Conservation (phyloP, 2,888 invertebrate species). For the Sarcophaga carnaria region DNA sequence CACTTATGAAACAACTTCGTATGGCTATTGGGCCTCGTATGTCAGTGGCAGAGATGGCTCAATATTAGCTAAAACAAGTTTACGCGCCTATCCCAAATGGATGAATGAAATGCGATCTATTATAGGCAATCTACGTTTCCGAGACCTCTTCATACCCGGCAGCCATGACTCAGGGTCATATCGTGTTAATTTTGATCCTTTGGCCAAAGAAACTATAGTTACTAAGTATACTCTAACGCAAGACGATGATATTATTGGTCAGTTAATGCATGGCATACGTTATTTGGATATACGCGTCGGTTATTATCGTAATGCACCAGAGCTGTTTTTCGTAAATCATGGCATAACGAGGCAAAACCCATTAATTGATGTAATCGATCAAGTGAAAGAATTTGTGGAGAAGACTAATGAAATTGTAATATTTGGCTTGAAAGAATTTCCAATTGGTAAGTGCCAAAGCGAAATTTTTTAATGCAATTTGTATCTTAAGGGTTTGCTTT, state of each 20-base stretch:
- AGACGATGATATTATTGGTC: conserved; percentile 84
- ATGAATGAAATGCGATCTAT: conserved; percentile 83
- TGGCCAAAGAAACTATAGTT: conserved; percentile 80
- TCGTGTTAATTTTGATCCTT: conserved; percentile 79
- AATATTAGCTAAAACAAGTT: conserved; percentile 81
- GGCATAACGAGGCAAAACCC: conserved; percentile 83
- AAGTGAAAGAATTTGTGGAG: conserved; percentile 83
- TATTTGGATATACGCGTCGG: conserved; percentile 85
- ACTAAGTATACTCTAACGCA: conserved; percentile 83
- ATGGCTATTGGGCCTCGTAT: conserved; percentile 81
- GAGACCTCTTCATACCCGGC: conserved; percentile 86
- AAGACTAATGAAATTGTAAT: conserved; percentile 85
- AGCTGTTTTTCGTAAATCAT: conserved; percentile 84
- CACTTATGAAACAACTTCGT: conserved; percentile 77
- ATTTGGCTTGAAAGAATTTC: conserved; percentile 85
- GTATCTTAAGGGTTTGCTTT: not conserved
- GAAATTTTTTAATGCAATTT: not conserved
- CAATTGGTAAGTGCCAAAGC: conserved; percentile 81
- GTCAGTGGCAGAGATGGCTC: conserved; percentile 75
- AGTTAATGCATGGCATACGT: conserved; percentile 84
- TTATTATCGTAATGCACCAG: conserved; percentile 80
- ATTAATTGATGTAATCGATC: conserved; percentile 82
- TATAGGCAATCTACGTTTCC: conserved; percentile 82
- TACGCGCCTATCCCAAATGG: conserved; percentile 84
- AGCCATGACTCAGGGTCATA: conserved; percentile 88